Evolutionary conservation across 2,797 vertebrate genomes (phyloP), one percentile per base, ranked within the genome.

Genomic region (Netta rufina): DNA sequence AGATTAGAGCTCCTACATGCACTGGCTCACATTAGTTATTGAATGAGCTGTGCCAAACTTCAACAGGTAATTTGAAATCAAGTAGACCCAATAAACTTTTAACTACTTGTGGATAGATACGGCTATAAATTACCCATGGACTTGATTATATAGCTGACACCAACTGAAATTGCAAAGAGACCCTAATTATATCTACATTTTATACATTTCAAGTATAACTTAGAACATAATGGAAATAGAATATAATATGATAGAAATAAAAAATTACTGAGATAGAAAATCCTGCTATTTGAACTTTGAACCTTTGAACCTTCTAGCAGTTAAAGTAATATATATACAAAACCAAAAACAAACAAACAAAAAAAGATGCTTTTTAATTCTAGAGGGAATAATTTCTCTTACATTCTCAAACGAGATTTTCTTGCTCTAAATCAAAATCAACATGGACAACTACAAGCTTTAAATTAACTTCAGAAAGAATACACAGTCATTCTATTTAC

Each of bases 1-100:
- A 43, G 18, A 4, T 66, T 47, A 8, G 41, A 76, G 51, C 45
- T 62, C 54, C 47, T 54, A 33, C 6, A 4, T 0, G 0, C 25
- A 8, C 27, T 56, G 61, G 57, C 6, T 85, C 58, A 11, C 47
- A 36, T 56, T 47, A 70, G 16, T 24, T 83, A 4, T 32, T 47
- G 69, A 85, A 77, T 15, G 39, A 72, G 6, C 30, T 73, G 53
- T 21, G 53, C 18, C 39, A 77, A 64, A 47, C 4, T 33, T 27
- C 82, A 61, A 33, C 4, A 84, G 11, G 64, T 76, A 30, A 70
- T 49, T 43, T 64, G 24, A 81, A 78, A 73, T 39, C 41, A 70
- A 73, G n/a, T 12, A 1, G 0, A 70, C 53, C 18, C 28, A 39
- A 76, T 53, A 86, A 90, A 72, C 17, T 54, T 69, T 1, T 13